Evolutionary conservation across 2,888 invertebrate genomes (phyloP).

Genomic region (Sclerodermus sp.): DNA sequence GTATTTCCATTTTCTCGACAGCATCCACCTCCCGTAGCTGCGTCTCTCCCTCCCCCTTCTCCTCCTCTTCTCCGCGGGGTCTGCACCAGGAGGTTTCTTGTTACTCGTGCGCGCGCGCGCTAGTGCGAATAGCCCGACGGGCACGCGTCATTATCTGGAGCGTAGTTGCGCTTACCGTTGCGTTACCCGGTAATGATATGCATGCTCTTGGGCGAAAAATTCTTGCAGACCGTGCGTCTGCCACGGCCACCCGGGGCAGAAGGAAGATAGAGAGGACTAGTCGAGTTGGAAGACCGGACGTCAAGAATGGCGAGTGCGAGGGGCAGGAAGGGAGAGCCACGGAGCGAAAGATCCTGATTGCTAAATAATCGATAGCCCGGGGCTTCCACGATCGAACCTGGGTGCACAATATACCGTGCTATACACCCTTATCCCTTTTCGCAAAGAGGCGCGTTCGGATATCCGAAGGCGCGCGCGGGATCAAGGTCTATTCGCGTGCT

Average conservation of each 20-base stretch:
- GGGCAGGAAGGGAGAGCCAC: neutral
- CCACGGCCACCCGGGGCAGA: neutral
- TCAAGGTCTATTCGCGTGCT: neutral
- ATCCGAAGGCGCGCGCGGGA: constrained; percentile 6
- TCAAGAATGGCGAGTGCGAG: too few species aligned
- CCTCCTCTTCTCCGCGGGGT: too few species aligned
- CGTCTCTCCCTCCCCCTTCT: constrained; percentile 1
- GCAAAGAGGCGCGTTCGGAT: neutral
- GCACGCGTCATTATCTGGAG: constrained; percentile 40
- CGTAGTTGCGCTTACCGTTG: constrained; percentile 30
- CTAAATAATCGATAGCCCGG: constrained; percentile 39
- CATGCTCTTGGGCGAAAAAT: constrained; percentile 35
- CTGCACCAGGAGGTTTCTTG: constrained; percentile 5
- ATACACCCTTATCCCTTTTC: constrained; percentile 6
- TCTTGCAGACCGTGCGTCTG: constrained; percentile 16
- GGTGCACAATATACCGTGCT: neutral
- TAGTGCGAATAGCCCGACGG: constrained; percentile 28
- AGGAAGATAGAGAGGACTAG: neutral
- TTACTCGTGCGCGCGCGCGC: constrained; percentile 1
- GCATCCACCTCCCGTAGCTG: constrained; percentile 8
- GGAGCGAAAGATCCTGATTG: neutral
- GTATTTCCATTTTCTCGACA: neutral
- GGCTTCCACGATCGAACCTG: constrained; percentile 16
- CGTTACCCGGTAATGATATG: constrained; percentile 30
- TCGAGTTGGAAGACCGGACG: constrained; percentile 1